Conservation (phyloP, 2,113 vertebrate species). For the Eudyptes chrysolophus region DNA sequence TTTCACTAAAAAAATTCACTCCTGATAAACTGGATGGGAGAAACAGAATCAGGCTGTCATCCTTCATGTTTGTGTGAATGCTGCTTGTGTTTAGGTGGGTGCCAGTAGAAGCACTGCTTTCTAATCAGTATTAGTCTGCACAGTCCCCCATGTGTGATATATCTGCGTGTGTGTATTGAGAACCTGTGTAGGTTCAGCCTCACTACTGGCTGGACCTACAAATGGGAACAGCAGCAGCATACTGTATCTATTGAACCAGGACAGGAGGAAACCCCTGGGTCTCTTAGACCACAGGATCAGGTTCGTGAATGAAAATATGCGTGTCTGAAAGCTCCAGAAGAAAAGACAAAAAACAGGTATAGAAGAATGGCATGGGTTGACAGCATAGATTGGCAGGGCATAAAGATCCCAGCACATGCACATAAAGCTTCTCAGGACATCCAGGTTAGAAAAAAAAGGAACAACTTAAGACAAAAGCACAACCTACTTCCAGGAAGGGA, state of each 20-base stretch:
- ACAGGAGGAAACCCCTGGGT: background rate
- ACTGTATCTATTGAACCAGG: background rate
- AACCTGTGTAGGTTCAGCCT: background rate
- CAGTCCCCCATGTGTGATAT: background rate
- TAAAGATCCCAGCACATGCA: background rate
- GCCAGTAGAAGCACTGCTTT: background rate
- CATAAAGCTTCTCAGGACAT: background rate
- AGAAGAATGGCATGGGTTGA: background rate
- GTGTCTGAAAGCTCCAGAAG: background rate
- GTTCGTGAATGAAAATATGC: background rate
- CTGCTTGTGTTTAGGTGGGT: background rate
- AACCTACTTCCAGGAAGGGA: background rate
- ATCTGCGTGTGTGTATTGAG: background rate
- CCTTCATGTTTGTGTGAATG: background rate
- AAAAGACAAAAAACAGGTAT: background rate
- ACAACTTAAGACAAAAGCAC: background rate
- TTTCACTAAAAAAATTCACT: background rate
- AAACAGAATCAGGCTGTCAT: background rate
- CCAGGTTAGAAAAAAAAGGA: background rate
- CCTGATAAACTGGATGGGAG: background rate
- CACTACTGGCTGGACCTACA: background rate
- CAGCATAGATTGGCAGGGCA: background rate
- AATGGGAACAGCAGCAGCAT: background rate
- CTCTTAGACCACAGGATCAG: background rate
- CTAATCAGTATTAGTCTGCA: background rate